These are phyloP conservation scores for Physella acuta DNA, from an alignment of 1,140 invertebrate genomes.

Conservation along the genomic window DNA sequence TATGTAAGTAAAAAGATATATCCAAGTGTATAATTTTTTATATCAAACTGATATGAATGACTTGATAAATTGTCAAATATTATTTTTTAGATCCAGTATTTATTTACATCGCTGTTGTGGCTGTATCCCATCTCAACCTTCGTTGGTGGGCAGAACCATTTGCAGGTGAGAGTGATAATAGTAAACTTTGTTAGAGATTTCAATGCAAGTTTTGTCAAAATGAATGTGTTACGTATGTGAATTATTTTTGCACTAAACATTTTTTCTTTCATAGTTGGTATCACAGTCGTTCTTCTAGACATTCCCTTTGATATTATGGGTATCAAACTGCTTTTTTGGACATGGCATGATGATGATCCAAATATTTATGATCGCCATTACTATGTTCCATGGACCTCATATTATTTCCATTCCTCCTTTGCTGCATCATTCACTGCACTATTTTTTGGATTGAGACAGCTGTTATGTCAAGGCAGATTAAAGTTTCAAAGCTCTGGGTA, in stretches of 20 bases:
- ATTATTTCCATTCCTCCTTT: conserved; percentile 79
- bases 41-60: neutral
- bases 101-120: conserved; percentile 72
- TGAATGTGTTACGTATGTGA: too few species aligned
- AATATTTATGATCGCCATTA: conserved; percentile 79
- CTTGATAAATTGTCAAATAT: neutral
- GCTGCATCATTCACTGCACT: conserved; percentile 72
- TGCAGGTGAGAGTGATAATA: conserved; percentile 60
- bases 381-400: conserved; percentile 77
- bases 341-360: conserved; percentile 83
- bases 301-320: conserved; percentile 80
- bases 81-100: conserved; percentile 73
- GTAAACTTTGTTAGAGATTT: too few species aligned
- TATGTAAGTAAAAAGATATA: conserved; percentile 69
- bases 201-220: too few species aligned
- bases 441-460: conserved; percentile 66
- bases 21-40: neutral
- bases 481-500: conserved; percentile 46
- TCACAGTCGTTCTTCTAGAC: conserved; percentile 74
- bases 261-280: conserved; percentile 64
- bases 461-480: conserved; percentile 61
- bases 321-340: conserved; percentile 81
- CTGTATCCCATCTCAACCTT: conserved; percentile 68
- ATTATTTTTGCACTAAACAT: neutral
- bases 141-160: conserved; percentile 72